A percentile compares a stretch with the other conserved stretches of the same genome.
phyloP scores from a whole-genome alignment of 2,888 invertebrate genomes.

The Parascotia fuliginaria region DNA sequence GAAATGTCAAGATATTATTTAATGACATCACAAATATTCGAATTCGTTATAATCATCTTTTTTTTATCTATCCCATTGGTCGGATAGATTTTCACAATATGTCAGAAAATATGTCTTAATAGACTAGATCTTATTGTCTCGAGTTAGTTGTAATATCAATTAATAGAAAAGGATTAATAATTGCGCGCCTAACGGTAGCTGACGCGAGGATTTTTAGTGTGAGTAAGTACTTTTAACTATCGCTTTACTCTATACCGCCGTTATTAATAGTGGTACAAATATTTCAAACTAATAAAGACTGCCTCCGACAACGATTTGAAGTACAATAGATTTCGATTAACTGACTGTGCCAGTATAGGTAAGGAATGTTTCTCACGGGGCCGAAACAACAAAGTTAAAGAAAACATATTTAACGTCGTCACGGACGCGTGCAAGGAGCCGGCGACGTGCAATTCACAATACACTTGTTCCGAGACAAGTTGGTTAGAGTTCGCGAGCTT shows the following conservation, averaged over 20 bases:
- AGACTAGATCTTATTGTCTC: conserved; percentile 25
- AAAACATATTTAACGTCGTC: conserved; percentile 56
- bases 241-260: conserved; percentile 4
- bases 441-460: conserved; percentile 79
- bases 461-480: conserved; percentile 73
- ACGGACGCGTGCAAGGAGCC: conserved; percentile 39
- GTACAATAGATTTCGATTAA: conserved; percentile 46
- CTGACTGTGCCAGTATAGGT: conserved; percentile 31
- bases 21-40: too few species aligned
- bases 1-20: too few species aligned
- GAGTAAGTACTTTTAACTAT: background rate
- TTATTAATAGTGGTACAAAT: conserved; percentile 24
- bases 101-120: conserved; percentile 16
- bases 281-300: conserved; percentile 23
- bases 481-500: conserved; percentile 71
- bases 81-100: too few species aligned
- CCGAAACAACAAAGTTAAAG: conserved; percentile 53
- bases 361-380: conserved; percentile 59
- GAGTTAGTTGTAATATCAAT: conserved; percentile 26
- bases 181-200: background rate
- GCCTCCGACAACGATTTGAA: conserved; percentile 20
- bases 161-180: conserved; percentile 17
- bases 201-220: background rate
- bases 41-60: too few species aligned
- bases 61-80: too few species aligned